Evolutionary conservation across 2,113 vertebrate genomes (phyloP).

Genomic region (Malurus elegans): DNA sequence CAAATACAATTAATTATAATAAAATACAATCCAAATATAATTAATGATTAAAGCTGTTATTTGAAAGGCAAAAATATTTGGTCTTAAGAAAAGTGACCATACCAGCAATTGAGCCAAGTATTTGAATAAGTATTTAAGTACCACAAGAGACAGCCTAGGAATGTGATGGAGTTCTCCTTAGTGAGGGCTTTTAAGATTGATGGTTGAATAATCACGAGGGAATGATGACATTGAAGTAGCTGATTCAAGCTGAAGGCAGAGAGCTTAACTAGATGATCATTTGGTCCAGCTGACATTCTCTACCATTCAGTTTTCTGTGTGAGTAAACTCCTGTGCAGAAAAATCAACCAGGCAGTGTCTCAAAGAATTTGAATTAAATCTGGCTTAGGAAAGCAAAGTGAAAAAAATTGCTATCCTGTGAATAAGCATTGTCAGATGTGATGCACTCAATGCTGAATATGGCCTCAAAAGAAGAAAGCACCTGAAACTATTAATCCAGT

Average conservation of each 20-base stretch:
- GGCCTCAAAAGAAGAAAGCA: not conserved
- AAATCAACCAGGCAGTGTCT: not conserved
- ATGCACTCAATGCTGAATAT: not conserved
- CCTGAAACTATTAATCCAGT: not conserved
- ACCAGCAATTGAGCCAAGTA: not conserved
- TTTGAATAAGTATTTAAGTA: conserved; percentile 11
- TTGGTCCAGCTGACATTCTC: conserved; percentile 1
- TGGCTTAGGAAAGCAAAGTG: not conserved
- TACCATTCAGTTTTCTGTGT: not conserved
- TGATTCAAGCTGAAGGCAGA: conserved; percentile 19
- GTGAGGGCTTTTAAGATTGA: not conserved
- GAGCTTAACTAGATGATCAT: not conserved
- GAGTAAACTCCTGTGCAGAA: not conserved
- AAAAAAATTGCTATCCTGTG: not conserved
- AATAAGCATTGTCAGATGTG: not conserved
- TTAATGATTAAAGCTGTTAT: not conserved
- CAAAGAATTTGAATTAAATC: not conserved
- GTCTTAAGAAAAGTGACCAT: not conserved
- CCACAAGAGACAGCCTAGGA: not conserved
- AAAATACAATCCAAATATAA: not conserved
- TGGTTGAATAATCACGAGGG: not conserved
- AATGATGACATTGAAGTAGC: not conserved
- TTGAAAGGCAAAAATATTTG: not conserved
- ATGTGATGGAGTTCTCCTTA: not conserved
- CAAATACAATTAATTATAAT: not conserved